These are phyloP conservation scores for Pyrrhosoma nymphula DNA, from an alignment of 2,888 invertebrate species.

Conservation along the genomic window DNA sequence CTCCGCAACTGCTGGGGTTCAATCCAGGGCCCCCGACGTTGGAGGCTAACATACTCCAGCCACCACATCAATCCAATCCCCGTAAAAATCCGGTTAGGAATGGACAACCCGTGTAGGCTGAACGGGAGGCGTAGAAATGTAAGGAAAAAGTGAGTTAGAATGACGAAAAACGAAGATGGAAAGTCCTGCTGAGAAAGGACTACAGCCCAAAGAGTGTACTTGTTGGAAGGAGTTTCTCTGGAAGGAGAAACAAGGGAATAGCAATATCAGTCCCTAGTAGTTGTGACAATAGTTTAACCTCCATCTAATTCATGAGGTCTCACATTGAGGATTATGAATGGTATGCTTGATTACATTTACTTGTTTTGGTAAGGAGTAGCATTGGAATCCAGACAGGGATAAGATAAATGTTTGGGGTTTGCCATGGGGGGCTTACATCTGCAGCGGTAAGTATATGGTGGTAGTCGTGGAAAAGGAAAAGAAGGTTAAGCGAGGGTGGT, in stretches of 20 bases:
- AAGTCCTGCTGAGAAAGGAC: not conserved
- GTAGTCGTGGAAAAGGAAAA: not conserved
- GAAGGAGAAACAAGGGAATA: too few species aligned
- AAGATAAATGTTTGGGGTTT: not conserved
- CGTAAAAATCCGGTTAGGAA: too few species aligned
- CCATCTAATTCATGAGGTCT: not conserved
- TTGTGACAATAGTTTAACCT: not conserved
- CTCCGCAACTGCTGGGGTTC: too few species aligned
- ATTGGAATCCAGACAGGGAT: not conserved
- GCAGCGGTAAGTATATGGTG: not conserved
- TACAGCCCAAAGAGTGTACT: too few species aligned
- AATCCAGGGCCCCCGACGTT: too few species aligned
- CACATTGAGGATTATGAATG: not conserved
- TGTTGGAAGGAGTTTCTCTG: not conserved
- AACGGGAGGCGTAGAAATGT: too few species aligned
- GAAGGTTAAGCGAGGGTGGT: not conserved
- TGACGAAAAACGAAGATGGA: not conserved
- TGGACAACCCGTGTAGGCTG: too few species aligned
- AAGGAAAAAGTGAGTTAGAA: not conserved
- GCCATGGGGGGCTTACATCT: not conserved
- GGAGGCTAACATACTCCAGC: too few species aligned
- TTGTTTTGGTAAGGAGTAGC: not conserved
- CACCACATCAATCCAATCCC: too few species aligned
- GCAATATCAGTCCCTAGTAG: too few species aligned
- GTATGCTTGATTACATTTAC: not conserved